These are phyloP conservation scores for Spea bombifrons DNA, from an alignment of 2,113 vertebrate species.

Conservation along the genomic window DNA sequence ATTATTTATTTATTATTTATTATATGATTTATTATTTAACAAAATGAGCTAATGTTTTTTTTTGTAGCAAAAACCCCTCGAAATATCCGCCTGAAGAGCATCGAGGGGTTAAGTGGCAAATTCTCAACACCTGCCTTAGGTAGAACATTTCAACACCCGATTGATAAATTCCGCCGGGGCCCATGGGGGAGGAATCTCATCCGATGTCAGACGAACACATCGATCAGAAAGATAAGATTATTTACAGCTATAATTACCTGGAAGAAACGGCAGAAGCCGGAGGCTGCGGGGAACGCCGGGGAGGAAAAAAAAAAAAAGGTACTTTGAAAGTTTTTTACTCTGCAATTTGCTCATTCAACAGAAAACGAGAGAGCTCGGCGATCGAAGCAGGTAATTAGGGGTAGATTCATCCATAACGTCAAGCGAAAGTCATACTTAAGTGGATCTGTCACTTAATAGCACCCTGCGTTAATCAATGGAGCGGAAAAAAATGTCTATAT, in stretches of 20 bases:
- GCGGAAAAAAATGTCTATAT: too few species aligned
- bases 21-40: neutral
- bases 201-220: conserved; percentile 31
- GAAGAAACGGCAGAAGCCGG: conserved; percentile 4
- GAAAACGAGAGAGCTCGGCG: neutral
- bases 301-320: neutral
- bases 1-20: too few species aligned
- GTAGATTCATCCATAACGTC: too few species aligned
- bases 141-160: conserved; percentile 28
- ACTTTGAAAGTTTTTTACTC: neutral
- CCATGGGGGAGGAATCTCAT: conserved; percentile 37
- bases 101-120: conserved; percentile 1
- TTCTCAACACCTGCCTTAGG: conserved; percentile 17
- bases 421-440: too few species aligned
- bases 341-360: neutral
- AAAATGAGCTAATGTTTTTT: conserved; percentile 20
- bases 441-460: too few species aligned
- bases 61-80: neutral
- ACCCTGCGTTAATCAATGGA: too few species aligned
- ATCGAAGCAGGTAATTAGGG: neutral
- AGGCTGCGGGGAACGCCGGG: neutral
- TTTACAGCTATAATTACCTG: conserved; percentile 44
- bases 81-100: conserved; percentile 17
- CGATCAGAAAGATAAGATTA: conserved; percentile 35
- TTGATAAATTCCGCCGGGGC: conserved; percentile 26